Conservation (phyloP, 2,888 invertebrate species). For the Acronicta alni region DNA sequence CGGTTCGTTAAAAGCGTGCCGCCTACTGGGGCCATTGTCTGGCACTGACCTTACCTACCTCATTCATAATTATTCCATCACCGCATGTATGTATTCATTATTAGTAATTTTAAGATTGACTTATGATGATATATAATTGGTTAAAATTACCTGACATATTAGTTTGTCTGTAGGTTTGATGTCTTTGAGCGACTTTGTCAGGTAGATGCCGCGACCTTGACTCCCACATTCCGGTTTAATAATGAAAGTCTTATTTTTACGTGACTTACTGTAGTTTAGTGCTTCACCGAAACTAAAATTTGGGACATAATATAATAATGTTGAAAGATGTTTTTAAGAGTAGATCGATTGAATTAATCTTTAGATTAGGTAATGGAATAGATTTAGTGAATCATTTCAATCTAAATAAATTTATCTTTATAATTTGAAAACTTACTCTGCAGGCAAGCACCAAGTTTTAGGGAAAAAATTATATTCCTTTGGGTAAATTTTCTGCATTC, state of each 20-base stretch:
- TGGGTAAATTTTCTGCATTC: slow-evolving; percentile 96
- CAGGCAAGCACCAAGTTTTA: slow-evolving; percentile 97
- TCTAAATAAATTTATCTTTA: too few species aligned
- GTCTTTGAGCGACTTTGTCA: slow-evolving; percentile 94
- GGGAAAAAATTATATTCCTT: slow-evolving; percentile 97
- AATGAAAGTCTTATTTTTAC: slow-evolving; percentile 94
- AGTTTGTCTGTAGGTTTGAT: slow-evolving; percentile 94
- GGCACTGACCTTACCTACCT: too few species aligned
- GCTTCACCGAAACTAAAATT: slow-evolving; percentile 92
- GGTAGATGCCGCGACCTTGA: slow-evolving; percentile 96
- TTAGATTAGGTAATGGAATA: too few species aligned
- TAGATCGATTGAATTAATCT: too few species aligned
- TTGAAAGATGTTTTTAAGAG: too few species aligned
- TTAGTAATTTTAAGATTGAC: too few species aligned
- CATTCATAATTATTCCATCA: too few species aligned
- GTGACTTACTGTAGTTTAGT: slow-evolving; percentile 91
- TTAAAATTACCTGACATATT: slow-evolving; percentile 93
- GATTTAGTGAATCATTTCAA: too few species aligned
- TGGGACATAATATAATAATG: not conserved
- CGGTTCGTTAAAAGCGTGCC: too few species aligned
- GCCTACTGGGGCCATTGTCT: too few species aligned
- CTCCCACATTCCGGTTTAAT: slow-evolving; percentile 97
- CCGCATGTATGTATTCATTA: too few species aligned
- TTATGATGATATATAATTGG: not conserved
- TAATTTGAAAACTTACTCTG: slow-evolving; percentile 91